Evolutionary conservation across 2,113 vertebrate genomes (phyloP).

Genomic region (Leuciscus idus): DNA sequence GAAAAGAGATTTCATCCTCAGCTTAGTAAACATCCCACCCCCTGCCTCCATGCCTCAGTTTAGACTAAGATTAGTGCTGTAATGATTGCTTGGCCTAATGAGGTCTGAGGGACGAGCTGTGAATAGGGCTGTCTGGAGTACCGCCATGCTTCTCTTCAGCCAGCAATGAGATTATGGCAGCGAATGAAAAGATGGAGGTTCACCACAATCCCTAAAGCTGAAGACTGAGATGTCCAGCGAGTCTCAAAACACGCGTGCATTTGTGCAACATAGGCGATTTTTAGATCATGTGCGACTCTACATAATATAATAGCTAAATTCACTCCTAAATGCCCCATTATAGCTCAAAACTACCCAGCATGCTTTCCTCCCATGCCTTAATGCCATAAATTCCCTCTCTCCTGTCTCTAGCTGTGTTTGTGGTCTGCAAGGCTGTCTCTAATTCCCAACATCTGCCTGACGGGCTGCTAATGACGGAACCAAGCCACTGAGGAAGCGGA

Average conservation of each 20-base stretch:
- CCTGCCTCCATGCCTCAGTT: constrained; percentile 16
- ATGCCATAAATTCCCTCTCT: constrained; percentile 9
- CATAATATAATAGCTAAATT: constrained; percentile 28
- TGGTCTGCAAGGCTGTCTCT: background rate
- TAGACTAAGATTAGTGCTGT: constrained; percentile 51
- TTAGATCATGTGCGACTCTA: constrained; percentile 4
- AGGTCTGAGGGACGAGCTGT: constrained; percentile 32
- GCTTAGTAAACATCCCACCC: constrained; percentile 46
- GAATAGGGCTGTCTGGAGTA: constrained; percentile 28
- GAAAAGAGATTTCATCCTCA: constrained; percentile 44
- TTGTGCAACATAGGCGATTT: background rate
- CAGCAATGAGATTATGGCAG: constrained; percentile 13
- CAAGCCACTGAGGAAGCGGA: constrained; percentile 23
- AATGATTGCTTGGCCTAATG: constrained; percentile 47
- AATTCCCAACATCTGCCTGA: constrained; percentile 43
- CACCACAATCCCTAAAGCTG: background rate
- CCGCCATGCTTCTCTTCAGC: constrained; percentile 11
- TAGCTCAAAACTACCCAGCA: constrained; percentile 2
- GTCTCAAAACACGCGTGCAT: background rate
- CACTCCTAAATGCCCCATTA: constrained; percentile 40
- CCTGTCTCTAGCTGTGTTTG: constrained; percentile 23
- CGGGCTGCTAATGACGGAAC: constrained; percentile 48
- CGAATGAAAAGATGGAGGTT: constrained; percentile 5
- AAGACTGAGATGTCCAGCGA: background rate
- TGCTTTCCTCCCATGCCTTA: constrained; percentile 37